These are phyloP conservation scores for Nannoperca obscura DNA, from an alignment of 2,797 vertebrate genomes.

Conservation along the genomic window DNA sequence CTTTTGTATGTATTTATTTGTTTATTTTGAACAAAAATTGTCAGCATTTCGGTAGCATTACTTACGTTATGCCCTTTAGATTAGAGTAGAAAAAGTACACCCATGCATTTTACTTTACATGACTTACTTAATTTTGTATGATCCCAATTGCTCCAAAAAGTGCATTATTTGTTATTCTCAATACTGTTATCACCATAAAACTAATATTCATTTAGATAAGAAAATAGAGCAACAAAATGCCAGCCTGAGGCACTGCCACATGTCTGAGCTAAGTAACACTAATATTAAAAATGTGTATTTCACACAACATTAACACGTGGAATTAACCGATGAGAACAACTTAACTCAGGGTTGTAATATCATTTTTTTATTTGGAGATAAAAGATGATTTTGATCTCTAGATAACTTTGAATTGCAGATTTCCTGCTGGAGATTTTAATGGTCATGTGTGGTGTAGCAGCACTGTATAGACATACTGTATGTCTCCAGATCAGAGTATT, in stretches of 20 bases:
- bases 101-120: not conserved
- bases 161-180: not conserved
- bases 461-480: slow-evolving; percentile 19
- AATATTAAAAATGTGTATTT: slow-evolving; percentile 26
- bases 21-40: slow-evolving; percentile 8
- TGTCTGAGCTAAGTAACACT: slow-evolving; percentile 10
- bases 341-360: not conserved
- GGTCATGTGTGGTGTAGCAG: slow-evolving; percentile 19
- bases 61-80: not conserved
- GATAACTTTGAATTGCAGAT: not conserved
- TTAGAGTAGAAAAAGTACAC: not conserved
- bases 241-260: slow-evolving; percentile 2
- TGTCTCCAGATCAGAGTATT: slow-evolving; percentile 32
- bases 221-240: slow-evolving; percentile 14
- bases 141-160: not conserved
- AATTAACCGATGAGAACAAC: slow-evolving; percentile 8
- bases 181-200: not conserved
- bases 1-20: not conserved
- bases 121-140: not conserved
- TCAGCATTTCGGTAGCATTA: too few species aligned
- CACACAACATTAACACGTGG: not conserved
- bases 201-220: not conserved
- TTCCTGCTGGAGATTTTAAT: slow-evolving; percentile 21
- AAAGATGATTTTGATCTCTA: slow-evolving; percentile 8
- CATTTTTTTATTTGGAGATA: not conserved